These are phyloP conservation scores for Orchestes rusci DNA, from an alignment of 2,888 invertebrate species.

Conservation along the genomic window DNA sequence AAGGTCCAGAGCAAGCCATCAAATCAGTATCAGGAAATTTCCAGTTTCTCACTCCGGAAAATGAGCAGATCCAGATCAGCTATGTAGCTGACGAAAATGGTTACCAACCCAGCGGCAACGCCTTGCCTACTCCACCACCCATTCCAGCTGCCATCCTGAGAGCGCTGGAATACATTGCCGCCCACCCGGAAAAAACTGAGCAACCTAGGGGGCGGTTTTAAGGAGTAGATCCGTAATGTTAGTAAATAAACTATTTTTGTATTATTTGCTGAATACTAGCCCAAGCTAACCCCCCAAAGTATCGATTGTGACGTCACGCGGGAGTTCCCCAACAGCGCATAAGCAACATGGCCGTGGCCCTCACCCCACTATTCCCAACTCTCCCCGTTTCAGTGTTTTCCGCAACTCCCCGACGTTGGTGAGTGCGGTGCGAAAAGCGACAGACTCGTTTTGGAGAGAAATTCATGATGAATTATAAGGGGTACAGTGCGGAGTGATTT, in stretches of 20 bases:
- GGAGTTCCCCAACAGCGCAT: constrained; percentile 36
- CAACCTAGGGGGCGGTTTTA: no score
- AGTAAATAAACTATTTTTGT: no score
- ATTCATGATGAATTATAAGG: constrained; percentile 16
- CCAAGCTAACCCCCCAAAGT: no score
- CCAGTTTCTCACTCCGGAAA: constrained; percentile 18
- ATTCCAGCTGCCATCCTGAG: constrained; percentile 20
- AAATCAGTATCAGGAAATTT: constrained; percentile 21
- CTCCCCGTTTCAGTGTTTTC: constrained; percentile 30
- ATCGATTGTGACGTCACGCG: constrained; percentile 42
- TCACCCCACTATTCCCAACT: no score
- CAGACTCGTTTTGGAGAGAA: constrained; percentile 2
- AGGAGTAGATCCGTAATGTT: no score
- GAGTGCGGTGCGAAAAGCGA: not conserved
- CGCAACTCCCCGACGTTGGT: no score
- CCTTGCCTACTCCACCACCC: constrained; percentile 22
- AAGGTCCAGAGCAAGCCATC: constrained; percentile 19
- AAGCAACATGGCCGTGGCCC: constrained; percentile 42
- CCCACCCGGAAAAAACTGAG: constrained; percentile 19
- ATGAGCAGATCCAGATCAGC: constrained; percentile 17
- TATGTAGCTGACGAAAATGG: constrained; percentile 24
- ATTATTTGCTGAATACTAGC: no score
- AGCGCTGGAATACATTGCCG: constrained; percentile 21
- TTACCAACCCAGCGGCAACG: constrained; percentile 21
- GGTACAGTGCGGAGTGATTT: constrained; percentile 14